A percentile compares a stretch with the other conserved stretches of the same genome.
Conservation (phyloP, 2,888 invertebrate species). For the Dolichomitus sp. region DNA sequence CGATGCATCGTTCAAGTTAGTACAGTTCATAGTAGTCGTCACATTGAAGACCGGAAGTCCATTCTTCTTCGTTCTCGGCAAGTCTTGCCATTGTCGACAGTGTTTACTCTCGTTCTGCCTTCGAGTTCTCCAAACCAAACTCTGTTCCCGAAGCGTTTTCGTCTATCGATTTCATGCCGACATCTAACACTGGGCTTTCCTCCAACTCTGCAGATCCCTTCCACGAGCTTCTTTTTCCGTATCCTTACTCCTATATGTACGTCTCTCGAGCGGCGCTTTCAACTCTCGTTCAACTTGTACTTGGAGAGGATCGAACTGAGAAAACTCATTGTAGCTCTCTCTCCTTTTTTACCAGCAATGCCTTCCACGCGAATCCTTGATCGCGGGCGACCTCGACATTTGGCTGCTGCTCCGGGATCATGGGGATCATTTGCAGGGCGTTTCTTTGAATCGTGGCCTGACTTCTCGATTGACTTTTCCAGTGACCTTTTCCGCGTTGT, state of each 20-base stretch:
- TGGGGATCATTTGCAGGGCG: slow-evolving; percentile 53
- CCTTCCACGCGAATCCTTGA: slow-evolving; percentile 57
- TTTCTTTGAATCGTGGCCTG: slow-evolving; percentile 64
- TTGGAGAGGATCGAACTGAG: slow-evolving; percentile 48
- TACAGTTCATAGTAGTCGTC: slow-evolving; percentile 31
- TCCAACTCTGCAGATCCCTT: background rate
- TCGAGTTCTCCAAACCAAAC: slow-evolving; percentile 47
- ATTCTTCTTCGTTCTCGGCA: slow-evolving; percentile 48
- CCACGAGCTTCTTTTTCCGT: background rate
- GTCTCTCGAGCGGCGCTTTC: slow-evolving; percentile 48
- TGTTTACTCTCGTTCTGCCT: slow-evolving; percentile 50
- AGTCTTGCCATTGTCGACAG: slow-evolving; percentile 50
- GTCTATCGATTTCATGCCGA: slow-evolving; percentile 54
- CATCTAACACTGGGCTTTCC: slow-evolving; percentile 26
- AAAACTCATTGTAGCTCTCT: slow-evolving; percentile 46
- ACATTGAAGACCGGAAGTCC: slow-evolving; percentile 51
- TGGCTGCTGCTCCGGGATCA: slow-evolving; percentile 47
- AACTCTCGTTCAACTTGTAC: slow-evolving; percentile 62
- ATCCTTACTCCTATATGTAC: slow-evolving; percentile 4
- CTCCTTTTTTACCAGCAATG: slow-evolving; percentile 29
- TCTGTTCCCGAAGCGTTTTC: slow-evolving; percentile 49
- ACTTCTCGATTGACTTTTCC: slow-evolving; percentile 62
- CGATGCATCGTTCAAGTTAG: slow-evolving; percentile 31
- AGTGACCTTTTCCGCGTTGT: slow-evolving; percentile 44
- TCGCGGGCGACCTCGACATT: slow-evolving; percentile 60